Evolutionary conservation across 2,888 invertebrate genomes (phyloP), one percentile per base, ranked within the genome.

Genomic region (Pterostichus niger): DNA sequence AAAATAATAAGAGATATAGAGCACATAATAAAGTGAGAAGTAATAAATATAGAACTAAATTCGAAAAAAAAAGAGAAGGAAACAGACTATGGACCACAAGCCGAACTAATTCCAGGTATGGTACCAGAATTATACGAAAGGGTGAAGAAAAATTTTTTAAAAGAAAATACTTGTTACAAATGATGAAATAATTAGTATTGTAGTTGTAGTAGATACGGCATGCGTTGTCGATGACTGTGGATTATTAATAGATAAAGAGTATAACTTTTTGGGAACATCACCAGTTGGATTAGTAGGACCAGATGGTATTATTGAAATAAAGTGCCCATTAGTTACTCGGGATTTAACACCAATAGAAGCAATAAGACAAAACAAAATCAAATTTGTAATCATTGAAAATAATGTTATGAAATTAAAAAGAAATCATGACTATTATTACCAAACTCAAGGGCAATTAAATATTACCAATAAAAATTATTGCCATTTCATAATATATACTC

Each of bases 281-380:
- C 64, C 33, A 33, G 64, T 31, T 15, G 64, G 64, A 64, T n/a
- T 35, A n/a, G n/a, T n/a, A n/a, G n/a, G n/a, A n/a, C n/a, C n/a
- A n/a, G n/a, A n/a, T n/a, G n/a, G n/a, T n/a, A n/a, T n/a, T n/a
- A n/a, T n/a, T n/a, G n/a, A n/a, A n/a, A n/a, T n/a, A n/a, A n/a
- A n/a, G n/a, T n/a, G n/a, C n/a, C n/a, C n/a, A n/a, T n/a, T n/a
- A n/a, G n/a, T n/a, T n/a, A n/a, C n/a, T n/a, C n/a, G n/a, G n/a
- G n/a, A n/a, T n/a, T n/a, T n/a, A n/a, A n/a, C n/a, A n/a, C n/a
- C n/a, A n/a, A n/a, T n/a, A n/a, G n/a, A n/a, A n/a, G n/a, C n/a
- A n/a, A n/a, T n/a, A n/a, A n/a, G n/a, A n/a, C n/a, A n/a, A n/a
- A n/a, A n/a, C n/a, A n/a, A n/a, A n/a, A n/a, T n/a, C n/a, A n/a